Conservation (phyloP, 37 sponge, comb jelly and placozoan species). For the Ianthella basta region DNA sequence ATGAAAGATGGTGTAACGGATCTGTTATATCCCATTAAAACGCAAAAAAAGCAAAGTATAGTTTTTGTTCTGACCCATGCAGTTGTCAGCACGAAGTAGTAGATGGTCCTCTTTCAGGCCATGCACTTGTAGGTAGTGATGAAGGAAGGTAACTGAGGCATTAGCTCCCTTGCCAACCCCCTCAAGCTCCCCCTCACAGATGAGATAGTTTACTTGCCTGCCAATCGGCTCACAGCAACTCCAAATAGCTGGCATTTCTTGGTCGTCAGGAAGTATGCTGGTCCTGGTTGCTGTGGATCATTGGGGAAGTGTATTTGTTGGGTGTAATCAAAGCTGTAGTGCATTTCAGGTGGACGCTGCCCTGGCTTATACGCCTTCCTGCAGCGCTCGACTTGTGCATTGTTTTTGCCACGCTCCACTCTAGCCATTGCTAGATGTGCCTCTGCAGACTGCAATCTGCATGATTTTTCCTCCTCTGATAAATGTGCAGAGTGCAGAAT, state of each 20-base stretch:
- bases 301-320: slow-evolving; percentile 28
- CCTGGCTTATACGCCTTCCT: not conserved
- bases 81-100: not conserved
- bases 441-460: not conserved
- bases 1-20: slow-evolving; percentile 23
- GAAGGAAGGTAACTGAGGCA: slow-evolving; percentile 8
- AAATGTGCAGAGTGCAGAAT: slow-evolving; percentile 1
- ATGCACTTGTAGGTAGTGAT: slow-evolving; percentile 17
- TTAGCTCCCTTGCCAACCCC: slow-evolving; percentile 35
- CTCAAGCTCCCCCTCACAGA: slow-evolving; percentile 32
- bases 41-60: not conserved
- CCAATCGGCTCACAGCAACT: slow-evolving; percentile 21
- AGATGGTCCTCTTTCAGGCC: slow-evolving; percentile 13
- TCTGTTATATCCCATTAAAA: not conserved
- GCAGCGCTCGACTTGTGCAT: not conserved
- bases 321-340: slow-evolving; percentile 38
- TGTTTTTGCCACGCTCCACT: not conserved
- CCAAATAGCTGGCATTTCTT: slow-evolving; percentile 39
- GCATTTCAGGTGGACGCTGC: not conserved
- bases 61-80: slow-evolving; percentile 32
- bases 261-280: slow-evolving; percentile 25
- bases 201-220: slow-evolving; percentile 33
- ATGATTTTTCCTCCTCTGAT: slow-evolving; percentile 16
- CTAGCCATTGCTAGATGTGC: not conserved
- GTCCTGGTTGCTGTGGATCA: slow-evolving; percentile 39